Evolutionary conservation across 1,140 invertebrate genomes (phyloP).

Genomic region (Scylla paramamosain): DNA sequence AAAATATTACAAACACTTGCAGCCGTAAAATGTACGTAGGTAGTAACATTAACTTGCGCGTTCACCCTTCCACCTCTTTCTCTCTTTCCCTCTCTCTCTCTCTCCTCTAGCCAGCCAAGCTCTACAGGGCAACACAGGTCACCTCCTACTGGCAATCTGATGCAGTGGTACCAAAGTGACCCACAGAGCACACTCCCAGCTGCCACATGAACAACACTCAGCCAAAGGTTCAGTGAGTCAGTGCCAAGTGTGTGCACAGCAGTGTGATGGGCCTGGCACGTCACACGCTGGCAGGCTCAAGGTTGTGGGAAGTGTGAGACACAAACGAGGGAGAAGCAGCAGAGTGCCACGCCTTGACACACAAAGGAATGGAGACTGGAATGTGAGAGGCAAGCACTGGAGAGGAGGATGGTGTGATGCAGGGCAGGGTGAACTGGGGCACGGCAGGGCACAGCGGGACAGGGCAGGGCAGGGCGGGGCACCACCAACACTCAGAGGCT

Average conservation of each 20-base stretch:
- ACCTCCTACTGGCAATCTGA: no score
- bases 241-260: no score
- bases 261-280: no score
- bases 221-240: no score
- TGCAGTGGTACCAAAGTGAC: no score
- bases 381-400: background rate
- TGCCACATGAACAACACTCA: no score
- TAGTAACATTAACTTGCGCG: no score
- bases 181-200: no score
- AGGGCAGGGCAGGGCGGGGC: slow-evolving; percentile 58
- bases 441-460: background rate
- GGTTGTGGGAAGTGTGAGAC: background rate
- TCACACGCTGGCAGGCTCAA: no score
- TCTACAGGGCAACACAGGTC: background rate
- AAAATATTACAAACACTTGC: background rate
- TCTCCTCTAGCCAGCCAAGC: background rate
- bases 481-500: slow-evolving; percentile 48
- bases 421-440: background rate
- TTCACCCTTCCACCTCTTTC: no score
- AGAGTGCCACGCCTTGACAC: no score
- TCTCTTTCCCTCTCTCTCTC: no score
- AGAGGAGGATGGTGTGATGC: background rate
- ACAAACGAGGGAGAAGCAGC: background rate
- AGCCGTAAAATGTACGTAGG: background rate
- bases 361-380: background rate